These are phyloP conservation scores for Disparrhopalites patrizii DNA, from an alignment of 2,888 invertebrate genomes.

Conservation along the genomic window DNA sequence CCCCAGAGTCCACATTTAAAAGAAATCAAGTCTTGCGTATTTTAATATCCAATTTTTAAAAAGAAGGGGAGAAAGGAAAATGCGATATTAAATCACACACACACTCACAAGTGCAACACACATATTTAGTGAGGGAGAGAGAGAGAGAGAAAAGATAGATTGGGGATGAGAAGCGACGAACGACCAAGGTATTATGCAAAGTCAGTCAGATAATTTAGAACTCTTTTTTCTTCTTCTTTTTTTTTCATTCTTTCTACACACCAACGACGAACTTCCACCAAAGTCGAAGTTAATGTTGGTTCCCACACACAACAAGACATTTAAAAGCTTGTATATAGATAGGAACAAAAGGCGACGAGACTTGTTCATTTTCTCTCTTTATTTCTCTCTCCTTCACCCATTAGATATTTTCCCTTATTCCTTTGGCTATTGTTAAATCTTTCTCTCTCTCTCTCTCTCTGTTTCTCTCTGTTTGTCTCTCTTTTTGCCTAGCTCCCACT, in stretches of 20 bases:
- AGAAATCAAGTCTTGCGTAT: conserved; percentile 41
- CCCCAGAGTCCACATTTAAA: conserved; percentile 41
- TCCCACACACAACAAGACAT: neutral
- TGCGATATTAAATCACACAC: conserved; percentile 35
- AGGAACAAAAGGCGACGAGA: conserved; percentile 9
- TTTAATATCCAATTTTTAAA: conserved; percentile 43
- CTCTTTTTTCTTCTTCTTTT: conserved; percentile 14
- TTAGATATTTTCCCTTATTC: too few relatives aligned
- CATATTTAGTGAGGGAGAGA: too few relatives aligned
- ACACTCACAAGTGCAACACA: too few relatives aligned
- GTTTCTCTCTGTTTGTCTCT: too few relatives aligned
- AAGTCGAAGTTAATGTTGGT: conserved; percentile 28
- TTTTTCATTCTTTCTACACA: too few relatives aligned
- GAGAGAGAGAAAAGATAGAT: conserved; percentile 23
- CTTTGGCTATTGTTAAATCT: too few relatives aligned
- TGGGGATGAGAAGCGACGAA: conserved; percentile 5
- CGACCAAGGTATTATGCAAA: conserved; percentile 38
- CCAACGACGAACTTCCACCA: too few relatives aligned
- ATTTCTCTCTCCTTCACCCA: neutral
- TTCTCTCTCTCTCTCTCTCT: too few relatives aligned
- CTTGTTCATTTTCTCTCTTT: conserved; percentile 1
- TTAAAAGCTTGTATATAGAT: too few relatives aligned
- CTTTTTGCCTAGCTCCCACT: too few relatives aligned
- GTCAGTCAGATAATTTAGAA: conserved; percentile 39
- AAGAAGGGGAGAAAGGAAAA: conserved; percentile 29